Evolutionary conservation across 2,888 invertebrate species (phyloP).

Genomic region (Polia nebulosa): DNA sequence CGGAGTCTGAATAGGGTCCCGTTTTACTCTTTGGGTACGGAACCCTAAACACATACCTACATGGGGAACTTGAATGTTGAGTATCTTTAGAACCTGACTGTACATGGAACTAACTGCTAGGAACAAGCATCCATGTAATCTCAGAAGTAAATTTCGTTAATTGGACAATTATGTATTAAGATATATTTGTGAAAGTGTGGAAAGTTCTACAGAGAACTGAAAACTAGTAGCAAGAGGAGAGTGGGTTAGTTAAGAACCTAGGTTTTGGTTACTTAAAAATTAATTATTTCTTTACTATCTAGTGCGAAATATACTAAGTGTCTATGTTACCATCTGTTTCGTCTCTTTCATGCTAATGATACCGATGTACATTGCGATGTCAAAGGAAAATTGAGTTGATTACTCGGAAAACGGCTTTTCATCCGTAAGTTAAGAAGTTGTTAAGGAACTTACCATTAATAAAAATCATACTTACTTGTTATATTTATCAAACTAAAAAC

Average conservation of each 20-base stretch:
- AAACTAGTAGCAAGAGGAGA: not conserved
- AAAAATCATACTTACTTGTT: too few relatives aligned
- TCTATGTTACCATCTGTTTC: too few relatives aligned
- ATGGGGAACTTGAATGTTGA: not conserved
- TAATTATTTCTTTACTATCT: not conserved
- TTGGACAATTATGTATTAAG: slow-evolving; percentile 18
- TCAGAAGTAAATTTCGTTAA: slow-evolving; percentile 1
- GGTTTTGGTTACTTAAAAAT: not conserved
- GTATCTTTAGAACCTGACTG: not conserved
- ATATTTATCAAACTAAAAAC: too few relatives aligned
- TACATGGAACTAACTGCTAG: not conserved
- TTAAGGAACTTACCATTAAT: too few relatives aligned
- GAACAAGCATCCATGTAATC: not conserved
- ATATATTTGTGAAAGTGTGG: slow-evolving; percentile 17
- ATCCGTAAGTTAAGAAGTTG: not conserved
- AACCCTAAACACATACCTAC: too few relatives aligned
- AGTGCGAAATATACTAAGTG: too few relatives aligned
- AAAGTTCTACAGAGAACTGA: not conserved
- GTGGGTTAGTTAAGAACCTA: not conserved
- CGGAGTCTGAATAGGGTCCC: too few relatives aligned
- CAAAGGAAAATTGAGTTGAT: not conserved
- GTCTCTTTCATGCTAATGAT: too few relatives aligned
- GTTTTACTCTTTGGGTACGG: too few relatives aligned
- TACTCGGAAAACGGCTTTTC: not conserved
- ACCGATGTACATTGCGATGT: too few relatives aligned